Percentiles rank a stretch among this genome's conserved stretches.
Conservation (phyloP, 2,888 invertebrate species). For the Sylvicola cinctus region DNA sequence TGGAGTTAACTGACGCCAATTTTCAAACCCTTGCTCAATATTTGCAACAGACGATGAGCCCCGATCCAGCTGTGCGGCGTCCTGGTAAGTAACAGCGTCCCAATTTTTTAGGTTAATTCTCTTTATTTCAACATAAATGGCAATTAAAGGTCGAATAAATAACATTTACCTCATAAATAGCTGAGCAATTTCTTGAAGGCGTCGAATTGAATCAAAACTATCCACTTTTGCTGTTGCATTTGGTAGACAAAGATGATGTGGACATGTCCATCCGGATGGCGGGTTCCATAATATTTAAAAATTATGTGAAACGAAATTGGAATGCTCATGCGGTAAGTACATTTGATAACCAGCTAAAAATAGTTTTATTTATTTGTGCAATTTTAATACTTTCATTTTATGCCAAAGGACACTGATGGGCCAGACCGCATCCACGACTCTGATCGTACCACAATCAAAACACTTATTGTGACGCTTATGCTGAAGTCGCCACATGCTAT, state of each 20-base stretch:
- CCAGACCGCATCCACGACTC: conserved; percentile 56
- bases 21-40: conserved; percentile 61
- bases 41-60: conserved; percentile 70
- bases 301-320: conserved; percentile 94
- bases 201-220: conserved; percentile 84
- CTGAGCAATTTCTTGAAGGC: conserved; percentile 79
- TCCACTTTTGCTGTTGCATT: conserved; percentile 61
- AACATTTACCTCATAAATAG: conserved; percentile 25
- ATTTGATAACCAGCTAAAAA: not conserved
- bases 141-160: not conserved
- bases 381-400: too few relatives aligned
- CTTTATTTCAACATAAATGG: conserved; percentile 5
- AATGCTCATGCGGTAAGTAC: conserved; percentile 41
- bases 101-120: not conserved
- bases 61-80: conserved; percentile 58
- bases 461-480: conserved; percentile 79
- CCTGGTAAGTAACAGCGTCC: conserved; percentile 42
- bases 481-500: conserved; percentile 73
- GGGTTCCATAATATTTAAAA: conserved; percentile 89
- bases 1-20: conserved; percentile 82
- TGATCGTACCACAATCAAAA: conserved; percentile 66
- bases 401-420: conserved; percentile 52
- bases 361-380: not conserved
- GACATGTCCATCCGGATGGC: conserved; percentile 70
- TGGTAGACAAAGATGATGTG: conserved; percentile 64